Percentiles rank a stretch among this genome's conserved stretches.
Evolutionary conservation across 2,797 vertebrate genomes (phyloP).

Genomic region (Semaprochilodus insignis): DNA sequence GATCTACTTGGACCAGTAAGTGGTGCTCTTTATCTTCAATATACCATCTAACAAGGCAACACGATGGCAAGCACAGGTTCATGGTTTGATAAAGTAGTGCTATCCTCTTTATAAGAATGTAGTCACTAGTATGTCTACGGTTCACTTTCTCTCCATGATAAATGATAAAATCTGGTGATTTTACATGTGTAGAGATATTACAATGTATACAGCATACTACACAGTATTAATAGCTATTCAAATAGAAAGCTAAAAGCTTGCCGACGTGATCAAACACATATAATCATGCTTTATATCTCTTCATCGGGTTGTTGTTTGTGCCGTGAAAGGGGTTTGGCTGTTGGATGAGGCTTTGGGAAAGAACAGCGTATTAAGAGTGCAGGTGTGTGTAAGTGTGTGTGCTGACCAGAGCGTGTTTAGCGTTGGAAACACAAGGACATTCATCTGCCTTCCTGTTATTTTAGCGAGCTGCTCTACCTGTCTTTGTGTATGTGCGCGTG

Average conservation of each 20-base stretch:
- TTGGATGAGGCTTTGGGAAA: constrained; percentile 21
- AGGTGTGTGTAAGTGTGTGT: neutral
- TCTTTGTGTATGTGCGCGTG: neutral
- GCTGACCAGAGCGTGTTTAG: constrained; percentile 21
- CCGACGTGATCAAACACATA: neutral
- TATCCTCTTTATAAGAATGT: neutral
- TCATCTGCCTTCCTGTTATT: constrained; percentile 61
- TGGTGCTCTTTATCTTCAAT: neutral
- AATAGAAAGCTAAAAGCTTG: neutral
- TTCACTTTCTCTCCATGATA: neutral
- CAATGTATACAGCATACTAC: neutral
- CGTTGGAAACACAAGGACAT: constrained; percentile 60
- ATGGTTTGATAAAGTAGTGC: neutral
- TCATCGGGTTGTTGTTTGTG: constrained; percentile 21
- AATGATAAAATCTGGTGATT: neutral
- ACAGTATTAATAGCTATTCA: neutral
- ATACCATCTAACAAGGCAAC: neutral
- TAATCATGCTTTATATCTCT: constrained; percentile 32
- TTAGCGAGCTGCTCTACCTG: constrained; percentile 36
- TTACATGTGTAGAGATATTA: neutral
- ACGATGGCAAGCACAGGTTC: neutral
- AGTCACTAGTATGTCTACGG: neutral
- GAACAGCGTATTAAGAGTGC: neutral
- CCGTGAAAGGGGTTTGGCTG: constrained; percentile 2
- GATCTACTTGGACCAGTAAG: neutral